phyloP scores from a whole-genome alignment of 2,797 vertebrate species.

The Sebastes steindachneri region DNA sequence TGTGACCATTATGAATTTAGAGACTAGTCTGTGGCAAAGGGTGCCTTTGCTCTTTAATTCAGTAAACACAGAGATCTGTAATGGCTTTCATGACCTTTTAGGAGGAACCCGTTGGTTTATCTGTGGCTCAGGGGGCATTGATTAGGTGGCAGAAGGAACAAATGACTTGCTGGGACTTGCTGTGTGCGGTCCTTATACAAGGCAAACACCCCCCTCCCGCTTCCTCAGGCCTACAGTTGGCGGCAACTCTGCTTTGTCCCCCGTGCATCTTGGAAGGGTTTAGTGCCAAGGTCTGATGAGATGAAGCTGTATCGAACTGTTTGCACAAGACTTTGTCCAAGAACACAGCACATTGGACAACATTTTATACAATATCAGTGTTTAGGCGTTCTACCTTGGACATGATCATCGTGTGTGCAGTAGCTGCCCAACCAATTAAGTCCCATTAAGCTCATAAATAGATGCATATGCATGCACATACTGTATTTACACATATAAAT shows the following conservation, averaged over 20 bases:
- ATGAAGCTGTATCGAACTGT: slow-evolving; percentile 56
- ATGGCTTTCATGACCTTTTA: slow-evolving; percentile 71
- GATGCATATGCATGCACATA: background rate
- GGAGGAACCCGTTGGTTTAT: slow-evolving; percentile 63
- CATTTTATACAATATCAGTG: slow-evolving; percentile 48
- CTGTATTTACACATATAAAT: background rate
- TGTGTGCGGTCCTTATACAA: slow-evolving; percentile 50
- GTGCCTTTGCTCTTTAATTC: slow-evolving; percentile 54
- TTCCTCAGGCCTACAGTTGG: slow-evolving; percentile 31
- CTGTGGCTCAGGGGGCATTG: slow-evolving; percentile 72
- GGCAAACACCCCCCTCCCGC: slow-evolving; percentile 49
- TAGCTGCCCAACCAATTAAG: background rate
- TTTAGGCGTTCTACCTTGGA: slow-evolving; percentile 1
- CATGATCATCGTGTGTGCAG: background rate
- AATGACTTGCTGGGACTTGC: slow-evolving; percentile 73
- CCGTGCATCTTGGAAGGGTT: slow-evolving; percentile 40
- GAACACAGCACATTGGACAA: slow-evolving; percentile 26
- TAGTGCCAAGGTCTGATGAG: slow-evolving; percentile 46
- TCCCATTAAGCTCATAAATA: background rate
- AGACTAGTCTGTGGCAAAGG: background rate
- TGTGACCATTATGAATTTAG: slow-evolving; percentile 9
- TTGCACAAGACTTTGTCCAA: slow-evolving; percentile 50
- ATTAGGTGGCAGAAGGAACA: slow-evolving; percentile 80
- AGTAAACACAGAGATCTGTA: slow-evolving; percentile 56
- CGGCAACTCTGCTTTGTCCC: slow-evolving; percentile 25